Base-by-base conservation (phyloP, 2,888 invertebrate species). In the Nemotelus pantherinus region DNA sequence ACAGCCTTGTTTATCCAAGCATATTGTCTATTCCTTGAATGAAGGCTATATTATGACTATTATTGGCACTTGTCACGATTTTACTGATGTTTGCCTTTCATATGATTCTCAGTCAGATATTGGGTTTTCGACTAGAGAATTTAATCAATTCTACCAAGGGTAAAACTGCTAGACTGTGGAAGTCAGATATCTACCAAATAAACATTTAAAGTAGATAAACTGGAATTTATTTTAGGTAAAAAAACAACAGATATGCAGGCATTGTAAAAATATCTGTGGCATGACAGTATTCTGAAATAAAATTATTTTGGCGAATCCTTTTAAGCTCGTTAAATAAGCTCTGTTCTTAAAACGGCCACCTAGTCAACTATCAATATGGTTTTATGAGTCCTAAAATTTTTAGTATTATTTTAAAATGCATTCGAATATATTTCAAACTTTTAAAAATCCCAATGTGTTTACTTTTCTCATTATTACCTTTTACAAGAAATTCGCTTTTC, bases 51-150 rank as follows among this genome's bases (percentile, higher is more conserved):
- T 55, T 70, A 41, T 25, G 55, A 43, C 70, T 43, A 70, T 70
- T 70, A 70, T 70, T 70, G 44, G 70, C 70, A 70, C 70, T 70
- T 70, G 70, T 70, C 70, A 70, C 70, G 70, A 70, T 53, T 70
- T 43, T 25, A 2, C 9, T 4, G 55, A 25, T 25, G 55, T 55
- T 3, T 7, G 39, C 55, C 53, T 55, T 70, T 70, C 55, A 70
- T 9, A 70, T 70, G 70, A 55, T 70, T 70, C 1, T 41, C 7
- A 25, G 55, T 70, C 53, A 25, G 9, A 41, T 55, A 50, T 70
- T 70, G 50, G 25, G 5, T 43, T 47, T 67, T 63, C 43, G 41
- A 70, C 55, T 70, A 2, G 4, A 53, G 70, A 55, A 53, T 44
- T 41, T 43, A 55, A 70, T 70, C 53, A 47, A 70, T 53, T 50